Percentiles rank a stretch among this genome's conserved stretches.
Evolutionary conservation across 2,113 vertebrate genomes (phyloP).

Genomic region (Syngnathus floridae): DNA sequence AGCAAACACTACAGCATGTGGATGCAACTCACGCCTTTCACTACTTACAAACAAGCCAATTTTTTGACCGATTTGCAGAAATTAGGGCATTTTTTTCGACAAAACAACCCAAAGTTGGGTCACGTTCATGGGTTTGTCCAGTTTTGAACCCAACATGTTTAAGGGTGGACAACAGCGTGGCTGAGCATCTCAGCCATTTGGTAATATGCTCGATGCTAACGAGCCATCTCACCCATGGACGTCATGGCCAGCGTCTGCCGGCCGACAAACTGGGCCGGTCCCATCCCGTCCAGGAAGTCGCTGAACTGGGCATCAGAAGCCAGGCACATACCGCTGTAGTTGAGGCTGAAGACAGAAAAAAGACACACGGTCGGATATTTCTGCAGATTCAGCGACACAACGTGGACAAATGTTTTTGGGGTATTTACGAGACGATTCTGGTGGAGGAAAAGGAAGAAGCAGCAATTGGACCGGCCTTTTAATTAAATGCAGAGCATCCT

Average conservation of each 20-base stretch:
- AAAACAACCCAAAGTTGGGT: no score
- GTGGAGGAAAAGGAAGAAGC: background rate
- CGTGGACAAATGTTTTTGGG: background rate
- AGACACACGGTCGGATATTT: slow-evolving; percentile 5
- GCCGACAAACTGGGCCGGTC: slow-evolving; percentile 94
- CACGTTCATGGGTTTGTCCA: no score
- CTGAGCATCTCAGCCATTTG: background rate
- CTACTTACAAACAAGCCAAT: background rate
- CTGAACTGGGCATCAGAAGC: slow-evolving; percentile 93
- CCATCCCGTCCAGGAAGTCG: slow-evolving; percentile 96
- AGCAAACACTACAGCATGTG: no score
- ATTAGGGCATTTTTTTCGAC: no score
- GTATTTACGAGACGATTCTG: slow-evolving; percentile 22
- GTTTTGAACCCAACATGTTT: no score
- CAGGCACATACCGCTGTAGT: slow-evolving; percentile 94
- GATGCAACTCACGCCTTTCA: background rate
- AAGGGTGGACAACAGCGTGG: background rate
- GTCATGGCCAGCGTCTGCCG: slow-evolving; percentile 96
- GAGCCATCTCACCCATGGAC: slow-evolving; percentile 83
- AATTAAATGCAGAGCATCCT: background rate
- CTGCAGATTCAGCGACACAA: background rate
- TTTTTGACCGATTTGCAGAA: no score
- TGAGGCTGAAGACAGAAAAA: slow-evolving; percentile 74
- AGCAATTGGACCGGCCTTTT: slow-evolving; percentile 1
- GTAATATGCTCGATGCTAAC: background rate